phyloP scores from a whole-genome alignment of 2,888 invertebrate genomes.

The Euphydryas editha region DNA sequence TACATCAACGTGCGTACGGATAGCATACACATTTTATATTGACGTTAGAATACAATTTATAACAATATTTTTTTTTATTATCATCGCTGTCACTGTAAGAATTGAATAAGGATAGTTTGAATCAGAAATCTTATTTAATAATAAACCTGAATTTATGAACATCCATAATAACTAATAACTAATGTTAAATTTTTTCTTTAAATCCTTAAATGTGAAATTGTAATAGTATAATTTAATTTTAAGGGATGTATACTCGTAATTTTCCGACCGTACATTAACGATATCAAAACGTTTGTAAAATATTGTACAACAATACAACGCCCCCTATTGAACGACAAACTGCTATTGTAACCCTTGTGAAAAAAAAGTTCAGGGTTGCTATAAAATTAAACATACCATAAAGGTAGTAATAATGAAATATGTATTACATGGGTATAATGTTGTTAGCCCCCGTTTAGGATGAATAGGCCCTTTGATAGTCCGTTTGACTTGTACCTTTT shows the following conservation, averaged over 20 bases:
- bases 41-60: not conserved
- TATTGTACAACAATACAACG: conserved; percentile 80
- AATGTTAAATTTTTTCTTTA: not conserved
- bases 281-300: conserved; percentile 60
- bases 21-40: conserved; percentile 29
- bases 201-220: no score
- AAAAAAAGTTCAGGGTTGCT: conserved; percentile 66
- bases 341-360: conserved; percentile 61
- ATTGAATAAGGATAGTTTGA: no score
- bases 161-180: not conserved
- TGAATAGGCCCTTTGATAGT: conserved; percentile 71
- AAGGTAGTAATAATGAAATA: conserved; percentile 82
- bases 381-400: conserved; percentile 80
- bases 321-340: conserved; percentile 69
- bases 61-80: not conserved
- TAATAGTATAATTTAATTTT: no score
- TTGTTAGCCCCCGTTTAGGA: conserved; percentile 77
- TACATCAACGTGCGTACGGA: conserved; percentile 44
- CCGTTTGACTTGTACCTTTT: conserved; percentile 77
- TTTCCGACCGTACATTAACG: conserved; percentile 39
- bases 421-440: conserved; percentile 83
- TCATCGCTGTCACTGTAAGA: not conserved
- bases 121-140: no score
- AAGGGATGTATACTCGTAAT: not conserved
- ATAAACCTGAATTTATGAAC: not conserved